Evolutionary conservation across 2,113 vertebrate genomes (phyloP).

Genomic region (Carassius auratus): DNA sequence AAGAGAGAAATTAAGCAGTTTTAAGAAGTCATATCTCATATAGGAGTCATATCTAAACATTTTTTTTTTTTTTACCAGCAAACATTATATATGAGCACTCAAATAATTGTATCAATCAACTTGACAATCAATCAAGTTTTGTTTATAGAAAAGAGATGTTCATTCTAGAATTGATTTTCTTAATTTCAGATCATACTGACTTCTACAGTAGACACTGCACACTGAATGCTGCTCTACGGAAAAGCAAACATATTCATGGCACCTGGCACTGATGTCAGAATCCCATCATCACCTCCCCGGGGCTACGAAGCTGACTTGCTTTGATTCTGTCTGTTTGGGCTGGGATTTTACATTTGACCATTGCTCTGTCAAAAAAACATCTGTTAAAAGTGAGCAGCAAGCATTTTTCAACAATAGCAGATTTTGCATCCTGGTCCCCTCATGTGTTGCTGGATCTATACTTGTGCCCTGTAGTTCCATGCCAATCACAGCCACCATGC

Average conservation of each 20-base stretch:
- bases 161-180: neutral
- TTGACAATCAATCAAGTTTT: neutral
- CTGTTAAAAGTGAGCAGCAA: neutral
- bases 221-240: neutral
- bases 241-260: neutral
- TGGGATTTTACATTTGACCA: neutral
- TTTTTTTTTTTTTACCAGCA: too few relatives aligned
- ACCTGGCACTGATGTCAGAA: slow-evolving; percentile 11
- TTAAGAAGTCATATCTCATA: neutral
- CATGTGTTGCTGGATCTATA: slow-evolving; percentile 1
- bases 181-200: too few relatives aligned
- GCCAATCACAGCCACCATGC: slow-evolving; percentile 13
- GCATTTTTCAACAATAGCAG: slow-evolving; percentile 30
- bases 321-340: slow-evolving; percentile 16
- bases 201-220: neutral
- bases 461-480: neutral
- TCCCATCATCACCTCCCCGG: neutral
- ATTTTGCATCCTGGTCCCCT: neutral
- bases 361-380: slow-evolving; percentile 17
- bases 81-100: neutral
- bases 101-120: neutral
- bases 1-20: neutral
- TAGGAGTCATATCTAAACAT: too few relatives aligned
- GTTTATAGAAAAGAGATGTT: neutral
- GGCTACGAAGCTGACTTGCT: neutral